These are phyloP conservation scores for Sarcoramphus papa DNA, from an alignment of 2,797 vertebrate species.

Conservation along the genomic window DNA sequence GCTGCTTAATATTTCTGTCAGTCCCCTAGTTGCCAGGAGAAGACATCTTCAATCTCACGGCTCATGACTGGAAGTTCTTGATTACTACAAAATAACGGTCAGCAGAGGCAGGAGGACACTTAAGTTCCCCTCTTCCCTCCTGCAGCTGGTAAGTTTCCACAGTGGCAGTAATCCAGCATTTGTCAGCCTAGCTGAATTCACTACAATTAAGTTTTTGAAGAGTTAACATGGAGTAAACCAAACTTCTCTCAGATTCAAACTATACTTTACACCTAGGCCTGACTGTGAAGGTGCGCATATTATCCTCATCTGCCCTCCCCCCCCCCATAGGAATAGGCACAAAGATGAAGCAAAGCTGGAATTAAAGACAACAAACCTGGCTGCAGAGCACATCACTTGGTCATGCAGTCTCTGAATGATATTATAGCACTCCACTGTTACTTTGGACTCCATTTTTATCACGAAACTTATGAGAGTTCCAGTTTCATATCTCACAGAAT, in stretches of 20 bases:
- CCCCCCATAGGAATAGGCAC: rapidly evolving
- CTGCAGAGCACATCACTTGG: not conserved
- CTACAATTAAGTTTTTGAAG: not conserved
- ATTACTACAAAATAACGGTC: not conserved
- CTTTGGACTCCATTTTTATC: not conserved
- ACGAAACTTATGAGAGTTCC: not conserved
- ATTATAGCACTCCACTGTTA: not conserved
- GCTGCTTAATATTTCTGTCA: not conserved
- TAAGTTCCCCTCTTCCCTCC: not conserved
- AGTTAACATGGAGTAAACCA: not conserved
- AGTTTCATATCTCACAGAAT: not conserved
- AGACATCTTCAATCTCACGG: not conserved
- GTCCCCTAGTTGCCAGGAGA: not conserved
- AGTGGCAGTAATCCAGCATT: not conserved
- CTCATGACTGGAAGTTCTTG: not conserved
- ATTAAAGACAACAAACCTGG: rapidly evolving
- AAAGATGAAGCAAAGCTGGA: not conserved
- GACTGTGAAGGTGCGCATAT: rapidly evolving
- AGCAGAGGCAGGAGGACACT: not conserved
- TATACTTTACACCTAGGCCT: not conserved
- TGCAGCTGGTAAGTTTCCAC: not conserved
- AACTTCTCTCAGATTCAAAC: not conserved
- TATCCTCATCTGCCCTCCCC: not conserved
- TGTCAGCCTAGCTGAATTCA: not conserved
- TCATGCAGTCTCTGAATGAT: not conserved